Evolutionary conservation across 2,113 vertebrate genomes (phyloP), one percentile per base, ranked within the genome.

Genomic region (Vulpes ferrilata): DNA sequence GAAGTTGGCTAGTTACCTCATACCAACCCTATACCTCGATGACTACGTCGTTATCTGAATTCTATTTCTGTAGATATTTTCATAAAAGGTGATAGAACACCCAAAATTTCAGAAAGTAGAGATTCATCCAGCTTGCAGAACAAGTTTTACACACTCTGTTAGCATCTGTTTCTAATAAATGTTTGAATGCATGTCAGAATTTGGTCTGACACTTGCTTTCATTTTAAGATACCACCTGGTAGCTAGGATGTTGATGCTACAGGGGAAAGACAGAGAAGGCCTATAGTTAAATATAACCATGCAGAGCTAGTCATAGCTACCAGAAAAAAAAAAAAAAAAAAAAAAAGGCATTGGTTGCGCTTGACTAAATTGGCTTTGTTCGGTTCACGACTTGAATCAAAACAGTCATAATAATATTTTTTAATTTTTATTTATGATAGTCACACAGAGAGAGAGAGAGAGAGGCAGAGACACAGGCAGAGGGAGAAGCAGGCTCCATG

Each of bases 151-250:
- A 80, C 60, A 88, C 13, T n/a, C 65, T 64, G 57, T 85, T 48
- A 74, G 20, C 43, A 65, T 64, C 64, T 92, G 11, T 89, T 89
- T 89, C 84, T 69, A 96, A 81, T 65, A 81, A 81, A 53, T 64
- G 30, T 19, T 53, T 82, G 57, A 65, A 30, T 10, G 2, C n/a
- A 57, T 67, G 32, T 89, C 48, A 60, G 60, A 89, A 90, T 89
- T 89, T 78, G 69, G 38, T 53, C 51, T 84, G 48, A 88, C 16
- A 64, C 74, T 88, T 65, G 5, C 67, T 78, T 60, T 88, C 25
- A 92, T 81, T 91, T 76, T 74, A 57, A 87, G 35, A 38, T 60
- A 87, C 32, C 53, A 67, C 25, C 51, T 92, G 57, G 35, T 90
- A 59, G 88, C 22, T 25, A 65, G 5, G 17, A 80, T 73, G 48